phyloP scores from a whole-genome alignment of 2,797 vertebrate species.

The Tamandua tetradactyla region DNA sequence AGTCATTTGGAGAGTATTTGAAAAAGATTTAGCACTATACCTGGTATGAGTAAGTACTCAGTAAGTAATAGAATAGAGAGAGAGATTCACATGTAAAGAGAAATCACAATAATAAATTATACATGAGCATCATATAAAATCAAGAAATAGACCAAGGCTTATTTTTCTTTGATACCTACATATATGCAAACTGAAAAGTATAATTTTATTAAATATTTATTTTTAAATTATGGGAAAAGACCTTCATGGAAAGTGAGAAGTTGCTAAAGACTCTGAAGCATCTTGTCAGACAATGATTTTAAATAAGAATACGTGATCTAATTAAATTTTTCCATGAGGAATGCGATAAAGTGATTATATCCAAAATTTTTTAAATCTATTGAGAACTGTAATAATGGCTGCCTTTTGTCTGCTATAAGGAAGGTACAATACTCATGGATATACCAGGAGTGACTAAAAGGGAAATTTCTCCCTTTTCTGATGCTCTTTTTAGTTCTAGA shows the following conservation, averaged over 20 bases:
- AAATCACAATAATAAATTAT: background rate
- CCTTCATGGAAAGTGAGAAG: slow-evolving; percentile 74
- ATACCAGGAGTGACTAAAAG: background rate
- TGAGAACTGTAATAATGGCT: background rate
- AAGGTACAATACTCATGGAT: background rate
- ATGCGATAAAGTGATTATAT: background rate
- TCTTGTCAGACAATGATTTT: slow-evolving; percentile 15
- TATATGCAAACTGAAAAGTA: slow-evolving; percentile 75
- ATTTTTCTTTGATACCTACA: slow-evolving; percentile 46
- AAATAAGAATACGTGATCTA: background rate
- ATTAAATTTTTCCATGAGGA: background rate
- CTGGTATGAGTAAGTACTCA: background rate
- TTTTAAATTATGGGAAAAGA: slow-evolving; percentile 39
- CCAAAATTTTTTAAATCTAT: background rate
- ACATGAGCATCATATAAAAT: background rate
- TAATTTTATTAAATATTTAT: background rate
- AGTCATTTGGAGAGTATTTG: background rate
- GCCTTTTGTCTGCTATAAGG: background rate
- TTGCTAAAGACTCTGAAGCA: background rate
- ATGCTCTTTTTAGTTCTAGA: background rate
- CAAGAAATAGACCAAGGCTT: background rate
- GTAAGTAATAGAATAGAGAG: background rate
- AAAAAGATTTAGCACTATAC: background rate
- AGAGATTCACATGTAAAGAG: background rate
- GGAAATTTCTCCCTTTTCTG: background rate